Percentiles rank a stretch among this genome's conserved stretches.
Conservation (phyloP, 2,888 invertebrate species). For the Neelides folsomi region DNA sequence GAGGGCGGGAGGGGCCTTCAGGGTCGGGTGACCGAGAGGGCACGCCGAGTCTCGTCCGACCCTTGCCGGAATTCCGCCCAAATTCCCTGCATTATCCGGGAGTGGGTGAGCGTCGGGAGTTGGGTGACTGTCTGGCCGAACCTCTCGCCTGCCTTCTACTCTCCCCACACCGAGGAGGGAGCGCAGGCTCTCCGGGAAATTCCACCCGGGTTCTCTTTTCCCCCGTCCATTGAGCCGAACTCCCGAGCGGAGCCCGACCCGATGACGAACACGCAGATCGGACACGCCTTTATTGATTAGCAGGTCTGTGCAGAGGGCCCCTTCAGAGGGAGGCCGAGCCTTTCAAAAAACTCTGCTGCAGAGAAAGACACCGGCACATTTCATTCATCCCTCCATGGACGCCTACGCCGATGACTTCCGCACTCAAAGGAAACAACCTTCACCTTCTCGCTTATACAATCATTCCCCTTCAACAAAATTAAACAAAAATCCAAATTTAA, state of each 20-base stretch:
- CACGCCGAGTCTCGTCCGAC: no score
- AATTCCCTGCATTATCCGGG: background rate
- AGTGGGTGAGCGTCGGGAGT: background rate
- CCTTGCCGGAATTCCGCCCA: background rate
- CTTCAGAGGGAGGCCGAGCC: constrained; percentile 2
- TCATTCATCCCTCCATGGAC: background rate
- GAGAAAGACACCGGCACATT: background rate
- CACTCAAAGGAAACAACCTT: no score
- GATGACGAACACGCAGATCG: constrained; percentile 13
- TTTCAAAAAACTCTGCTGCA: background rate
- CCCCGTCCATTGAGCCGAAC: constrained; percentile 1
- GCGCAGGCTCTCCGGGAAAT: background rate
- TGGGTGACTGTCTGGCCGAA: background rate
- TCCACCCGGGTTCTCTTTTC: background rate
- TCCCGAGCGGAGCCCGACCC: constrained; percentile 7
- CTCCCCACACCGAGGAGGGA: background rate
- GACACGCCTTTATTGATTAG: constrained; percentile 24
- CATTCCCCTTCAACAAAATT: no score
- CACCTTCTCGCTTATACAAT: no score
- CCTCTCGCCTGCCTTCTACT: background rate
- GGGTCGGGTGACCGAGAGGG: no score
- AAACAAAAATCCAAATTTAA: no score
- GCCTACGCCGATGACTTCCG: background rate
- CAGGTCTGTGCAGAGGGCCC: background rate
- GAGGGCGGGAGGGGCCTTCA: no score